A percentile compares a stretch with the other conserved stretches of the same genome.
Evolutionary conservation across 2,888 invertebrate genomes (phyloP).

Genomic region (Ceriagrion tenellum): DNA sequence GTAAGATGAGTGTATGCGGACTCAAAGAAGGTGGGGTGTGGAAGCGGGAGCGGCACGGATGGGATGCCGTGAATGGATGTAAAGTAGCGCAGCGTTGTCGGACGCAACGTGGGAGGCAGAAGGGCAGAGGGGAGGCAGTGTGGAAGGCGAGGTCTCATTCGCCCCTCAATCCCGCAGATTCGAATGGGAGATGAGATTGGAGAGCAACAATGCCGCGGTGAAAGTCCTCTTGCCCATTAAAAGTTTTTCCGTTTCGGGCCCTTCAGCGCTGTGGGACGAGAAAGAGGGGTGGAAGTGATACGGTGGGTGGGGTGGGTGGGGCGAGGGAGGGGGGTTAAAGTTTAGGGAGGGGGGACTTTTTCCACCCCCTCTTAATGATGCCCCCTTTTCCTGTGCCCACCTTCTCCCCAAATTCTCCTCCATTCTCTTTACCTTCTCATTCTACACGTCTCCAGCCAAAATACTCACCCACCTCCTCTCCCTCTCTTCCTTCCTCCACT

Average conservation of each 20-base stretch:
- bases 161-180: neutral
- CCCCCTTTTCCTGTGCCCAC: neutral
- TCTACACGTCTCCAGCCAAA: too few relatives aligned
- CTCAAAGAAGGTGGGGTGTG: too few relatives aligned
- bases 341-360: too few relatives aligned
- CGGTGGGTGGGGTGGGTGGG: too few relatives aligned
- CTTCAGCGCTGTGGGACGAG: neutral
- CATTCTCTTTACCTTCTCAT: constrained; percentile 32
- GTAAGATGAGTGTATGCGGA: too few relatives aligned
- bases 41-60: too few relatives aligned
- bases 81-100: too few relatives aligned
- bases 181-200: neutral
- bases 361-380: neutral
- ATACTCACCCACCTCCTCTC: neutral
- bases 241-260: constrained; percentile 22
- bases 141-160: neutral
- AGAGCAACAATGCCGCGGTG: neutral
- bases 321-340: too few relatives aligned
- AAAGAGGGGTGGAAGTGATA: neutral
- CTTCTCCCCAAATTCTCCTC: neutral
- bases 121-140: neutral
- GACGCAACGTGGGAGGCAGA: neutral
- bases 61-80: too few relatives aligned
- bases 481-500: neutral
- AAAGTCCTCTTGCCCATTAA: neutral